phyloP scores from a whole-genome alignment of 1,140 invertebrate species.

The Popillia japonica region DNA sequence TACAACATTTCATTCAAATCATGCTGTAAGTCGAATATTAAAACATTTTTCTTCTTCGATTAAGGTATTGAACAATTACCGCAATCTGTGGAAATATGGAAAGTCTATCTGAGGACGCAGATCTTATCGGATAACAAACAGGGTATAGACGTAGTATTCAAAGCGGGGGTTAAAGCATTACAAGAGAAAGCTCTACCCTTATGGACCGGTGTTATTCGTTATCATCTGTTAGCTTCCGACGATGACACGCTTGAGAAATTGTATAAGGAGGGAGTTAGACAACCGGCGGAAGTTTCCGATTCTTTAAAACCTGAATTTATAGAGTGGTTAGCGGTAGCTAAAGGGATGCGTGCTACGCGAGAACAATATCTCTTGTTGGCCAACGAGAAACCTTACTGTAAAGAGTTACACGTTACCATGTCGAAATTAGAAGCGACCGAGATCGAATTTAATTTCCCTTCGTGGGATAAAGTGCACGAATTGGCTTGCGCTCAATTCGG shows the following conservation, averaged over 20 bases:
- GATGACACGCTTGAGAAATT: constrained; percentile 43
- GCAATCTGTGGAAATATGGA: constrained; percentile 49
- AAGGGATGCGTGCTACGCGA: constrained; percentile 44
- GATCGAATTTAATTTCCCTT: constrained; percentile 56
- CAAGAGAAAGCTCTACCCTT: constrained; percentile 47
- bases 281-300: constrained; percentile 47
- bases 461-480: constrained; percentile 61
- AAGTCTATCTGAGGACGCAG: constrained; percentile 43
- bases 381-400: constrained; percentile 42
- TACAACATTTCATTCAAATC: too few species aligned
- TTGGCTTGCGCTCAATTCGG: constrained; percentile 64
- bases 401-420: constrained; percentile 46
- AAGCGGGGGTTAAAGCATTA: constrained; percentile 42
- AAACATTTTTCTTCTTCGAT: not conserved
- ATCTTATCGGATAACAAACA: constrained; percentile 45
- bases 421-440: constrained; percentile 62
- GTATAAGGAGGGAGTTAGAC: constrained; percentile 45
- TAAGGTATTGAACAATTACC: constrained; percentile 31
- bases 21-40: not conserved
- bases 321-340: constrained; percentile 47
- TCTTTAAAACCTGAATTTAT: constrained; percentile 49
- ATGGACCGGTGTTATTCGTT: constrained; percentile 48
- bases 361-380: constrained; percentile 6
- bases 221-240: constrained; percentile 41
- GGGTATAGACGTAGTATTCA: constrained; percentile 44